A percentile compares a stretch with the other conserved stretches of the same genome.
Conservation (phyloP, 92 coral and sea anemone genomes). For the Hydrozoanthus gracilis region DNA sequence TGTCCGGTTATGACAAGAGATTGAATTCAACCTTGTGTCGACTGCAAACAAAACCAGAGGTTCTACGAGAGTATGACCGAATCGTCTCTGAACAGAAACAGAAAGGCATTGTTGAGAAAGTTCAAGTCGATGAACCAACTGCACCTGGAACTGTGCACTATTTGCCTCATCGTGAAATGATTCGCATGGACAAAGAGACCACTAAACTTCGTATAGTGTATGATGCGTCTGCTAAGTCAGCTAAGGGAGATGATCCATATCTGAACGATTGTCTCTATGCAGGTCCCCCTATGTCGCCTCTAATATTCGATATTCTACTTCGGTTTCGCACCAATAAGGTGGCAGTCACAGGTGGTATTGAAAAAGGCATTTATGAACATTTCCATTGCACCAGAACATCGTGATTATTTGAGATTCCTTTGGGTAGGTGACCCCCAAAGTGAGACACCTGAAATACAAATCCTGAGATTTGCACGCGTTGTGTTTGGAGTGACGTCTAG, state of each 20-base stretch:
- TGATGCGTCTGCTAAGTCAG: slow-evolving; percentile 51
- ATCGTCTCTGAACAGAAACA: slow-evolving; percentile 21
- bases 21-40: neutral
- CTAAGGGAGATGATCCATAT: slow-evolving; percentile 6
- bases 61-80: slow-evolving; percentile 18
- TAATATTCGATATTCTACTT: slow-evolving; percentile 35
- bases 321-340: slow-evolving; percentile 41
- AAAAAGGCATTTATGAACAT: slow-evolving; percentile 59
- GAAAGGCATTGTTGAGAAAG: slow-evolving; percentile 38
- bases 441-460: slow-evolving; percentile 30
- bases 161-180: slow-evolving; percentile 50
- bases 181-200: slow-evolving; percentile 44
- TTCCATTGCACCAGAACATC: slow-evolving; percentile 45
- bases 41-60: slow-evolving; percentile 16
- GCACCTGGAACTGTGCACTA: slow-evolving; percentile 16
- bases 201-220: slow-evolving; percentile 59
- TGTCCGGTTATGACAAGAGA: no score
- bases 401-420: slow-evolving; percentile 27
- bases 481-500: no score
- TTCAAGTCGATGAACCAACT: neutral
- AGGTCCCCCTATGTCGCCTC: neutral
- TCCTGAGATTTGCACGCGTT: no score
- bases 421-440: slow-evolving; percentile 36
- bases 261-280: slow-evolving; percentile 32
- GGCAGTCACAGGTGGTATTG: slow-evolving; percentile 51